Evolutionary conservation across 2,113 vertebrate species (phyloP).

Genomic region (Mixornis gularis): DNA sequence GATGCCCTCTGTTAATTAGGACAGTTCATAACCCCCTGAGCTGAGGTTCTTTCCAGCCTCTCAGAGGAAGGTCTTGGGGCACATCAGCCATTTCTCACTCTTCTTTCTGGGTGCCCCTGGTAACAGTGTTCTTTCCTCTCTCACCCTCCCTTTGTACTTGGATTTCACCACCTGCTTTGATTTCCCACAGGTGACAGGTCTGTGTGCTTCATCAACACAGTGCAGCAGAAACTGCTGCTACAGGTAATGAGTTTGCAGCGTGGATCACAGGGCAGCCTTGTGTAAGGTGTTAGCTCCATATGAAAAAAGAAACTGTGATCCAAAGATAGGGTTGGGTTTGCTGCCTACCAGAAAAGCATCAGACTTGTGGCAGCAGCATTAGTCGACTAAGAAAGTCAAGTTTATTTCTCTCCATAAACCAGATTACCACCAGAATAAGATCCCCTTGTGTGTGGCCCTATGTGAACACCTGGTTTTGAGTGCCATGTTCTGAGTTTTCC

Average conservation of each 20-base stretch:
- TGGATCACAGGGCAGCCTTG: not conserved
- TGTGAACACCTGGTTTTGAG: not conserved
- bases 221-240: not conserved
- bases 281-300: not conserved
- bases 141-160: not conserved
- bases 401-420: not conserved
- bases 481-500: not conserved
- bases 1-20: not conserved
- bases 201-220: not conserved
- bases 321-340: not conserved
- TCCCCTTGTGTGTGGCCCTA: not conserved
- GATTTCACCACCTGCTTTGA: not conserved
- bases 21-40: not conserved
- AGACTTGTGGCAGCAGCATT: not conserved
- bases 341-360: not conserved
- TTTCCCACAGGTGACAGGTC: not conserved
- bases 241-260: not conserved
- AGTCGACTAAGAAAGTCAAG: not conserved
- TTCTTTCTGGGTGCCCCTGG: not conserved
- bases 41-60: not conserved
- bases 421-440: not conserved
- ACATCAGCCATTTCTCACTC: not conserved
- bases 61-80: not conserved
- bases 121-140: not conserved
- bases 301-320: not conserved